Evolutionary conservation across 2,797 vertebrate genomes (phyloP).

Genomic region (Eulemur albifrons): DNA sequence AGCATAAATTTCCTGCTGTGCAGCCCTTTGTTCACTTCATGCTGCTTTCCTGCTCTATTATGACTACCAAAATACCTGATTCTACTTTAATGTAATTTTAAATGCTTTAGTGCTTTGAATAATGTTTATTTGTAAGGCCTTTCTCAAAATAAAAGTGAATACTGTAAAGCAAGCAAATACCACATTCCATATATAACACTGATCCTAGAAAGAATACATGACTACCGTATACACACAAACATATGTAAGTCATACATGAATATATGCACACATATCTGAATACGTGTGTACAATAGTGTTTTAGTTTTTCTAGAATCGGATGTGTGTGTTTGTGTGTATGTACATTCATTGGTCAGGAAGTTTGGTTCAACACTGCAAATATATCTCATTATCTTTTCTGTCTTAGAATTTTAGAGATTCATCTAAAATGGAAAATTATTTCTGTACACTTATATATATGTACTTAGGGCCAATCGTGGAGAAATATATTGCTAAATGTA

Average conservation of each 20-base stretch:
- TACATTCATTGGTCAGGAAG: background rate
- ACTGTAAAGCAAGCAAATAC: background rate
- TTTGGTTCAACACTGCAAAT: background rate
- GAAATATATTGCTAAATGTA: background rate
- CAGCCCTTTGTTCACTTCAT: slow-evolving; percentile 66
- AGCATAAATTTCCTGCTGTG: slow-evolving; percentile 56
- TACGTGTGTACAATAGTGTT: background rate
- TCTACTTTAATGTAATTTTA: slow-evolving; percentile 72
- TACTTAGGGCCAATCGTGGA: background rate
- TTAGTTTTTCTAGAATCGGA: background rate
- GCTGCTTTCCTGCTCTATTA: slow-evolving; percentile 68
- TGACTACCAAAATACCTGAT: slow-evolving; percentile 66
- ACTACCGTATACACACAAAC: background rate
- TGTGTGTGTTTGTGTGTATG: background rate
- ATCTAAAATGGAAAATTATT: background rate
- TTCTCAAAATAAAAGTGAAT: slow-evolving; percentile 65
- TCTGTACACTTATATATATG: background rate
- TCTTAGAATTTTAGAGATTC: background rate
- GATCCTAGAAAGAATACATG: background rate
- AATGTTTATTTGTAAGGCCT: slow-evolving; percentile 53
- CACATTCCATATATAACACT: background rate
- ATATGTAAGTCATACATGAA: background rate
- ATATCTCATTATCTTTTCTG: background rate
- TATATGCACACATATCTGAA: background rate
- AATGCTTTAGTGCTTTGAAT: slow-evolving; percentile 70